Percentiles rank a stretch among this genome's conserved stretches.
phyloP scores from a whole-genome alignment of 2,888 invertebrate species.

The Lissonota sp. region DNA sequence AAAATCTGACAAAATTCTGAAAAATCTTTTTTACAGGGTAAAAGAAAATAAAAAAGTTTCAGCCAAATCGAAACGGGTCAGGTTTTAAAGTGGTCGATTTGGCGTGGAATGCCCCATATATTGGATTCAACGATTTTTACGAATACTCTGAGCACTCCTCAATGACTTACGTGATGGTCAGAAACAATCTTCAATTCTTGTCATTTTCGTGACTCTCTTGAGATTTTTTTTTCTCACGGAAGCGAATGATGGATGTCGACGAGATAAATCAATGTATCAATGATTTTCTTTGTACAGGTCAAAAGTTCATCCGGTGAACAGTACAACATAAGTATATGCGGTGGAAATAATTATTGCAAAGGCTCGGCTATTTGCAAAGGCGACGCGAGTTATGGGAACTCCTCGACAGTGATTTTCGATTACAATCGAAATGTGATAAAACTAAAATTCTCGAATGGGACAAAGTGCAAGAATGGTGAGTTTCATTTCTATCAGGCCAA shows the following conservation, averaged over 20 bases:
- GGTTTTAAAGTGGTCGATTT: no score
- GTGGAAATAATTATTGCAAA: conserved; percentile 70
- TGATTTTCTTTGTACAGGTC: conserved; percentile 64
- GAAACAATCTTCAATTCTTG: no score
- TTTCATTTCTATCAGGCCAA: conserved; percentile 15
- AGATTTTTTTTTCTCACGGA: background rate
- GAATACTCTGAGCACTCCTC: no score
- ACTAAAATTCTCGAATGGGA: conserved; percentile 72
- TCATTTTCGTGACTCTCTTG: conserved; percentile 1
- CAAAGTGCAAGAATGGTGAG: conserved; percentile 73
- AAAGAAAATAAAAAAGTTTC: no score
- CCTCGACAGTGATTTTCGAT: conserved; percentile 72
- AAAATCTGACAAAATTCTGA: no score
- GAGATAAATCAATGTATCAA: background rate
- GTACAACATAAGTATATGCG: conserved; percentile 75
- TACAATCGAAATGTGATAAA: conserved; percentile 72
- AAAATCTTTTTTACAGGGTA: no score
- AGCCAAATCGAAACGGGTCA: no score
- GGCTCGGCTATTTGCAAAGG: conserved; percentile 75
- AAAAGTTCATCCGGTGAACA: conserved; percentile 66
- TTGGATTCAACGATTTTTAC: no score
- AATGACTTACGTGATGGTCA: no score
- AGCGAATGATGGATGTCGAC: no score
- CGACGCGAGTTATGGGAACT: conserved; percentile 72
- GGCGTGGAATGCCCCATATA: no score